Evolutionary conservation across 2,113 vertebrate species (phyloP), one percentile per base, ranked within the genome.

Genomic region (Malurus melanocephalus): DNA sequence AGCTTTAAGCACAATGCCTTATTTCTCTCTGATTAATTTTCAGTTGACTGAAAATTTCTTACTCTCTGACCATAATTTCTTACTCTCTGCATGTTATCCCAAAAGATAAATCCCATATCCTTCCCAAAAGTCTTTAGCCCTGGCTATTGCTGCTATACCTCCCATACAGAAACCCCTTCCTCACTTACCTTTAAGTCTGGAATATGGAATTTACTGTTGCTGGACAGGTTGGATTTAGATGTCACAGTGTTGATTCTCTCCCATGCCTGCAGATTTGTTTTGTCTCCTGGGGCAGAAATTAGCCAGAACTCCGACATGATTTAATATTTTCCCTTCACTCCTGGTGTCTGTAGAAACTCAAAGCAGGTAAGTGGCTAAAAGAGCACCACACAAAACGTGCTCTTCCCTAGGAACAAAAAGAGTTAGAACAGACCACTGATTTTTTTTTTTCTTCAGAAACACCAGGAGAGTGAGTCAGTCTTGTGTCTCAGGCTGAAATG

Each of bases 291-390:
- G 69, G 98, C 98, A 28, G 99, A 99, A 96, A 99, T 98, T 78
- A 99, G 92, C 99, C 98, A 99, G 91, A 99, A 98, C 93, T 99
- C 99, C 0, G 97, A 97, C 98, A 99, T 99, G 94, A 80, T 96
- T 93, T 72, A 48, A 8, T 87, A 43, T 91, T 77, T 88, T 85
- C 51, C 35, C 40, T 91, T 81, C 7, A 13, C 45, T 87, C 64
- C 45, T 24, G 53, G 74, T 75, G 74, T 85, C 96, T 88, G 91
- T 5, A 76, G 62, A 66, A 66, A 93, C 73, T 94, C 88, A 92
- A 64, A 67, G 74, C 56, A 85, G 83, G 72, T 74, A 89, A 88
- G 61, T 6, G 30, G 80, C 26, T 64, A 67, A 69, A 62, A 66
- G 16, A 71, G 73, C 55, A 68, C 43, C 1, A 3, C 26, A 42